phyloP scores from a whole-genome alignment of 2,113 vertebrate genomes.

The Pelodiscus sinensis region DNA sequence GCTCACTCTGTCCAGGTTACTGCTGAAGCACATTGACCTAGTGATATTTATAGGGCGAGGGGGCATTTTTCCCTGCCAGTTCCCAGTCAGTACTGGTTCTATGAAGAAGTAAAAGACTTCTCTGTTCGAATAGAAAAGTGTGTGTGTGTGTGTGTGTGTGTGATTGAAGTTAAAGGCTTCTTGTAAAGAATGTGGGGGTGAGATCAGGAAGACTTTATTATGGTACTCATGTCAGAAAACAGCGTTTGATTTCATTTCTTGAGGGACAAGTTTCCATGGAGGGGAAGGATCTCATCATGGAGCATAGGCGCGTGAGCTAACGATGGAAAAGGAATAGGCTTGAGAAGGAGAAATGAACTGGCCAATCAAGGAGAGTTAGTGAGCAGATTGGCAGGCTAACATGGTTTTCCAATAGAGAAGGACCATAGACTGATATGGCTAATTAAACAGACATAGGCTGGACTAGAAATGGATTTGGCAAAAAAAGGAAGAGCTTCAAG shows the following conservation, averaged over 20 bases:
- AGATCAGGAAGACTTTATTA: not conserved
- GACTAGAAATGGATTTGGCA: not conserved
- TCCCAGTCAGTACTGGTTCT: not conserved
- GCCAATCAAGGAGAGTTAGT: not conserved
- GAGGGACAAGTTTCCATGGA: not conserved
- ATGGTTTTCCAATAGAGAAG: not conserved
- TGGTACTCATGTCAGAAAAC: fast-evolving
- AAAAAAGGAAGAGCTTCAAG: not conserved
- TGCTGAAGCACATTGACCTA: constrained; percentile 29
- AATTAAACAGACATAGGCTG: not conserved
- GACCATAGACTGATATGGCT: not conserved
- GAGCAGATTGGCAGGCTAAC: not conserved
- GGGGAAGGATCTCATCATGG: not conserved
- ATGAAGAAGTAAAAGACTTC: not conserved
- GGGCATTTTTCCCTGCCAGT: not conserved
- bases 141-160: constrained; percentile 15
- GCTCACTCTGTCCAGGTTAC: constrained; percentile 43
- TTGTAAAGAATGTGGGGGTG: not conserved
- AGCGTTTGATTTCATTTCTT: fast-evolving
- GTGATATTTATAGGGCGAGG: constrained; percentile 20
- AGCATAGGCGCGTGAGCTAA: not conserved
- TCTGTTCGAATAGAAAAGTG: not conserved
- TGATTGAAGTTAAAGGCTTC: not conserved
- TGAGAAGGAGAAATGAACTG: not conserved
- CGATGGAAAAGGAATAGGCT: not conserved